These are phyloP conservation scores for Paratilapia polleni DNA, from an alignment of 2,113 vertebrate genomes.

Conservation along the genomic window DNA sequence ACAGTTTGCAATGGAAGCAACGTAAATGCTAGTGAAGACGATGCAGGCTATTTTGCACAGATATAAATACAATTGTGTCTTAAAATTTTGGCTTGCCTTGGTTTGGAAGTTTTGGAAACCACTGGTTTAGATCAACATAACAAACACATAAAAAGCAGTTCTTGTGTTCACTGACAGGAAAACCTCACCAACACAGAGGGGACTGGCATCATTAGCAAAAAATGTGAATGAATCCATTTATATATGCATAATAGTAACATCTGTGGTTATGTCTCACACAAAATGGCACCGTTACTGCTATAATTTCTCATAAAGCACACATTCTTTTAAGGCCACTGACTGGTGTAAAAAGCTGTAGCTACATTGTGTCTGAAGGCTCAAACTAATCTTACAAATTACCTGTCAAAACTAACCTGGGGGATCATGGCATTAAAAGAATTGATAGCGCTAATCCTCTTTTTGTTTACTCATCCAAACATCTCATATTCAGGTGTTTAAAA, in stretches of 20 bases:
- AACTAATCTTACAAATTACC: neutral
- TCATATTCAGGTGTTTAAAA: neutral
- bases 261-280: neutral
- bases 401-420: neutral
- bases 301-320: neutral
- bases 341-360: neutral
- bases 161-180: neutral
- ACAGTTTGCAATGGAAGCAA: too few species aligned
- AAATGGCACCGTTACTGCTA: neutral
- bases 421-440: neutral
- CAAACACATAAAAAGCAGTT: neutral
- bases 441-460: neutral
- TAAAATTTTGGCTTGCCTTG: neutral
- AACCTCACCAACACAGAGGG: neutral
- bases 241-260: too few species aligned
- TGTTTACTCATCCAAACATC: constrained; percentile 4
- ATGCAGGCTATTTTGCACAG: neutral
- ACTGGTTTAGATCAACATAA: neutral
- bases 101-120: neutral
- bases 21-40: too few species aligned
- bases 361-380: neutral
- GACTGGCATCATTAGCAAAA: neutral
- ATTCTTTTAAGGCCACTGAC: neutral
- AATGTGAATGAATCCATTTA: neutral
- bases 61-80: neutral